Evolutionary conservation across 1,140 invertebrate species (phyloP), one percentile per base, ranked within the genome.

Genomic region (Caligus rogercresseyi): DNA sequence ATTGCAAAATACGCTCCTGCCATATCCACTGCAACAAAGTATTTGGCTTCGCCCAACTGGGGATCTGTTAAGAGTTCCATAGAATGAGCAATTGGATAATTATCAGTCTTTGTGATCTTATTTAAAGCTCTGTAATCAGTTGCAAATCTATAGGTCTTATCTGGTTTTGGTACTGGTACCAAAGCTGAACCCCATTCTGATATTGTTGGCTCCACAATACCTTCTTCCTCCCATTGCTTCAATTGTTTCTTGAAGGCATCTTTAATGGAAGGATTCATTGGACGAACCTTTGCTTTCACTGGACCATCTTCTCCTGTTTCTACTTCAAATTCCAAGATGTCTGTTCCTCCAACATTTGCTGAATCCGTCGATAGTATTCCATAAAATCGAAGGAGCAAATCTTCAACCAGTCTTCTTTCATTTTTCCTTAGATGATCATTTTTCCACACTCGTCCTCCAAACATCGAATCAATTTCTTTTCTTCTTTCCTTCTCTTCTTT

Each of bases 111-210:
- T 20, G 54, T 56, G 4, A 56, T 25, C 16, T 56, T 25, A 20
- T 56, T 56, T 3, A 56, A 25, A 2, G 3, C 2, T 2, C 54
- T 20, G 14, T 56, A 56, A 23, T 56, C 54, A 1, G 24, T 25
- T 3, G 54, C 15, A 18, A 21, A 56, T 2, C 54, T 20, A 3
- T 56, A 56, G 1, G 54, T 54, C 16, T 25, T 43, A n/a, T 56
- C 54, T 18, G 20, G 20, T 15, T 56, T 56, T 2, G 16, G n/a
- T 15, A 56, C 54, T 3, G 54, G 54, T 2, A 56, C 54, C 3
- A 56, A n/a, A 20, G 54, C 54, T 56, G 54, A 56, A n/a, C 19
- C 54, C 54, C 54, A 56, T 2, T 56, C 54, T 13, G 19, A 21
- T 2, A 21, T 56, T 13, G 19, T 21, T 3, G 54, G 54, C 1